These are phyloP conservation scores for Hypothenemus hampei DNA, from an alignment of 1,140 invertebrate genomes.

Conservation along the genomic window DNA sequence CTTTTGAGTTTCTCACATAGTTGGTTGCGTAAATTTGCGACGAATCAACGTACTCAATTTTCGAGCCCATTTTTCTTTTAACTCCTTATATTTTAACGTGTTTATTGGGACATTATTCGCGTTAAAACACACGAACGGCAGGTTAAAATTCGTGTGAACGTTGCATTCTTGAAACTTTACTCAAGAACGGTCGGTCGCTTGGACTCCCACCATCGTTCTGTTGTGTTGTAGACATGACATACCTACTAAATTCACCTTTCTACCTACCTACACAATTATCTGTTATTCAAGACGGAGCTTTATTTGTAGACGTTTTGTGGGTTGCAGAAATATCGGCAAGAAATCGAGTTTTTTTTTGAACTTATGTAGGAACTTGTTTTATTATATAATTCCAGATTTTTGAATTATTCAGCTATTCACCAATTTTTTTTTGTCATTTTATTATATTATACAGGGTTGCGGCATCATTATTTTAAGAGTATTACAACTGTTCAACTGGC, in stretches of 20 bases:
- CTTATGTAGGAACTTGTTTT: too few species aligned
- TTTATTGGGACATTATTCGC: not conserved
- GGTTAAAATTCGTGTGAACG: conserved; percentile 12
- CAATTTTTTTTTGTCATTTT: too few species aligned
- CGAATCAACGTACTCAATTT: conserved; percentile 86
- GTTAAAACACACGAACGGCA: not conserved
- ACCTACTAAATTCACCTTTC: conserved; percentile 19
- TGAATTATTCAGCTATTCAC: too few species aligned
- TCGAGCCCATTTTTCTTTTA: conserved; percentile 65
- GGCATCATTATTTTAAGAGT: too few species aligned
- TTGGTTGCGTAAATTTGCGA: conserved; percentile 86
- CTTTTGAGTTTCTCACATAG: conserved; percentile 93
- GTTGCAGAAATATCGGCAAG: too few species aligned
- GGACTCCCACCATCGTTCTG: conserved; percentile 10
- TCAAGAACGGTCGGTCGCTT: conserved; percentile 6
- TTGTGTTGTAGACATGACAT: not conserved
- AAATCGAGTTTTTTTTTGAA: too few species aligned
- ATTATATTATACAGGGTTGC: too few species aligned
- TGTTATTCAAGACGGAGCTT: too few species aligned
- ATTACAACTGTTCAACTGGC: too few species aligned
- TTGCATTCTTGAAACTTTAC: conserved; percentile 6
- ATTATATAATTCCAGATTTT: too few species aligned
- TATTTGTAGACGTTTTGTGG: too few species aligned
- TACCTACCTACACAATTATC: conserved; percentile 1
- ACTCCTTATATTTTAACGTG: not conserved